Conservation (phyloP, 2,888 invertebrate species). For the Caenorhabditis sp. region DNA sequence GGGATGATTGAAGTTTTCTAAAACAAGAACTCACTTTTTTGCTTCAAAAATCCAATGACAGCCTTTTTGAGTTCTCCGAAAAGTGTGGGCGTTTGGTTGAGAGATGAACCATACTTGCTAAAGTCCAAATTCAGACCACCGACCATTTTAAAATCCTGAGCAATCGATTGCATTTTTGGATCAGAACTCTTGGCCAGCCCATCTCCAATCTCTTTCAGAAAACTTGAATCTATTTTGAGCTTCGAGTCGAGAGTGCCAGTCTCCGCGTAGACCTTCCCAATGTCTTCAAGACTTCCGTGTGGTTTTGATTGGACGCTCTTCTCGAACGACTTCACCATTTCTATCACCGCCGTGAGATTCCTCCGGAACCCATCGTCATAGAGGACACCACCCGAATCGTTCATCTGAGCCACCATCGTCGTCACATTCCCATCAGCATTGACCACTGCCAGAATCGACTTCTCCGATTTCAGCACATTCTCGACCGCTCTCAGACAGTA, state of each 20-base stretch:
- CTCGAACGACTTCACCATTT: too few relatives aligned
- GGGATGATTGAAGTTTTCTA: too few relatives aligned
- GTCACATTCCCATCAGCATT: not conserved
- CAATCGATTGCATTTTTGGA: not conserved
- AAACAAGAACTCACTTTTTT: too few relatives aligned
- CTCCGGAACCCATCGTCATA: too few relatives aligned
- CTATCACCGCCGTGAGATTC: too few relatives aligned
- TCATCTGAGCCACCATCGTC: not conserved
- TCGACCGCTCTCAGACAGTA: not conserved
- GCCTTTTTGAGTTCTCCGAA: not conserved
- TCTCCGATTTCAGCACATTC: not conserved
- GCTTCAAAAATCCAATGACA: not conserved
- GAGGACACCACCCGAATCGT: too few relatives aligned
- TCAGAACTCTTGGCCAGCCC: not conserved
- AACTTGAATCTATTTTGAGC: not conserved
- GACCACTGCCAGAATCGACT: not conserved
- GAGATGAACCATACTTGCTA: not conserved
- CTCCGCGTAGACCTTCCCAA: too few relatives aligned
- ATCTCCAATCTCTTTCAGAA: not conserved
- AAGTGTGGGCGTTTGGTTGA: not conserved
- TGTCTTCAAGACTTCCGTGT: too few relatives aligned
- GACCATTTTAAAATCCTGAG: not conserved
- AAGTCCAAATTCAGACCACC: not conserved
- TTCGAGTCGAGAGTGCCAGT: too few relatives aligned
- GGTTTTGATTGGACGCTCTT: too few relatives aligned